Evolutionary conservation across 2,888 invertebrate species (phyloP), one percentile per base, ranked within the genome.

Genomic region (Dasypogon diadema): DNA sequence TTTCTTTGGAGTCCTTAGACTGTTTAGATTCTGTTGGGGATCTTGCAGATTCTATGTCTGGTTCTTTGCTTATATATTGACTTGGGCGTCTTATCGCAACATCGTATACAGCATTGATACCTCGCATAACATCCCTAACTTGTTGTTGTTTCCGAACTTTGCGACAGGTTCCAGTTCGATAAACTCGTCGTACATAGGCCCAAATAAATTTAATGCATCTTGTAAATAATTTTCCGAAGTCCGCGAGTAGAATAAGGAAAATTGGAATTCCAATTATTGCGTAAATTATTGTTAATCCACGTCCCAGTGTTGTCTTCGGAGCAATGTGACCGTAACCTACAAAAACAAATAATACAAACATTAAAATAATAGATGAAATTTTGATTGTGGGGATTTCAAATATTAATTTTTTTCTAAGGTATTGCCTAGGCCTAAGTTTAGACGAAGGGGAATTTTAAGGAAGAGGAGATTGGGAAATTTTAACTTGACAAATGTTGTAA

Each of bases 251-350:
- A 75, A 99, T 95, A 80, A 99, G 88, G 86, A 99, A 97, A 81
- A 99, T 89, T 0, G 99, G 99, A 81, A 99, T 98, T 10, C 99
- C 99, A 78, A 99, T 91, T 78, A 96, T 91, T 26, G 99, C 96
- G 85, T 99, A 99, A 24, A 95, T 87, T 79, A 99, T 97, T 0
- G 98, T 97, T 60, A 97, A 89, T 0, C 93, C 91, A 78, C 93
- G 90, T 6, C 98, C 99, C 10, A 92, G 90, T 4, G 87, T 90
- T 10, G 99, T 99, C 80, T 92, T 93, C 0, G 99, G 98, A 60
- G 94, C 92, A 81, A 99, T 95, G 85, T 99, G 97, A 77, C 99
- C 98, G 87, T 99, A 99, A 82, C 98, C 98, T 98, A 88, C 51
- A 88, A 87, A 63, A 55, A 78, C 79, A 79, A 79, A 75, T 14